Percentiles rank a stretch among this genome's conserved stretches.
phyloP scores from a whole-genome alignment of 2,113 vertebrate genomes.

The Onychostruthus taczanowskii region DNA sequence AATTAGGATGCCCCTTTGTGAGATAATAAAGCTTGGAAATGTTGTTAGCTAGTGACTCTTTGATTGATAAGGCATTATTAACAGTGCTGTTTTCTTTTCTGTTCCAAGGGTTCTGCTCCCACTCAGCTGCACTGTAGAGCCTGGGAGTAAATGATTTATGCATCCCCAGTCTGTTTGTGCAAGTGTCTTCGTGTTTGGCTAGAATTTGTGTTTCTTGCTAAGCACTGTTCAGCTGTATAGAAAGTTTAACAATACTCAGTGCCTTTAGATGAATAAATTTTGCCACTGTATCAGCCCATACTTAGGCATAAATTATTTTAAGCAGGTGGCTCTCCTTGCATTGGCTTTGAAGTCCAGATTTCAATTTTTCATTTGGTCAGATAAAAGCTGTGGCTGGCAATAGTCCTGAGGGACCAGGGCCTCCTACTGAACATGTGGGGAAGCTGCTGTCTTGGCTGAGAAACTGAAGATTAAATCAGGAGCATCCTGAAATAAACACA shows the following conservation, averaged over 20 bases:
- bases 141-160: not conserved
- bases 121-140: not conserved
- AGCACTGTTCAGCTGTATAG: not conserved
- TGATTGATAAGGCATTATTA: not conserved
- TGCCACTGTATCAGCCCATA: not conserved
- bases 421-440: not conserved
- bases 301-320: not conserved
- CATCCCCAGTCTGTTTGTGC: not conserved
- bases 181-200: not conserved
- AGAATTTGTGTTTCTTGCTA: not conserved
- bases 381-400: not conserved
- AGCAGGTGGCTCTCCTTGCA: not conserved
- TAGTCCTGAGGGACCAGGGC: not conserved
- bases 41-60: not conserved
- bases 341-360: not conserved
- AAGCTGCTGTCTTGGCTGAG: not conserved
- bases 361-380: not conserved
- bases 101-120: not conserved
- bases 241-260: not conserved
- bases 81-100: not conserved
- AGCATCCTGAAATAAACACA: not conserved
- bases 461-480: not conserved
- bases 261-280: not conserved
- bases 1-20: not conserved
- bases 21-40: not conserved